Base-by-base conservation (phyloP, 2,113 vertebrate genomes). In the Gopherus evgoodei region DNA sequence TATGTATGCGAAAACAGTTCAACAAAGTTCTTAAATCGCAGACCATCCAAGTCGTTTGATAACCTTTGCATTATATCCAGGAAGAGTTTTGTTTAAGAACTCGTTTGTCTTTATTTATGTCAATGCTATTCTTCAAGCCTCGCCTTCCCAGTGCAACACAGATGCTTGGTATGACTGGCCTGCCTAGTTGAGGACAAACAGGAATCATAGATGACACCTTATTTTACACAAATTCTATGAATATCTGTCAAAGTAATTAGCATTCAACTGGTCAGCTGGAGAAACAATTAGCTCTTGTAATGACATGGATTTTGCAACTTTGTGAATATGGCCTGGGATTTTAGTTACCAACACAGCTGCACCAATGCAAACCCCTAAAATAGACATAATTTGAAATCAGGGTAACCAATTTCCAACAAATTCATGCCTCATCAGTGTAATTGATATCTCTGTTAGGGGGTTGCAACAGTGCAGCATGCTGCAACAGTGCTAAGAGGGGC, bases 211-310 rank as follows among this genome's bases (percentile, higher is more conserved):
- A 38, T 79, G 95, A 96, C 53, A 83, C 54, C 27, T 82, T 35
- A 2, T 2, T 50, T 62, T 53, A 35, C 49, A 78, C 47, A 52
- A 2, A 38, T 87, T 83, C 91, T 21, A 75, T 52, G 72, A 78
- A 80, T 81, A 91, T 83, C 53, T 54, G 38, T 69, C 79, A 91
- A 82, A 93, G 91, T 83, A 88, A 53, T 4, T 92, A 21, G 75
- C 84, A 81, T 38, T 21, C 19, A 11, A 8, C 1, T 79, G 87
- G 16, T 79, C 85, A 65, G 79, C 54, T 84, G 54, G 91, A 84
- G 53, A 93, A 50, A 91, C 65, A 49, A 95, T 93, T 6, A 90
- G 59, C 69, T 91, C 92, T 97, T 93, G 86, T 3, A 75, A 91
- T 95, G 76, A 83, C 81, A 79, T 82, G 88, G 81, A 83, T 47